phyloP scores from a whole-genome alignment of 1,140 invertebrate genomes.

The Drosophila bocki region DNA sequence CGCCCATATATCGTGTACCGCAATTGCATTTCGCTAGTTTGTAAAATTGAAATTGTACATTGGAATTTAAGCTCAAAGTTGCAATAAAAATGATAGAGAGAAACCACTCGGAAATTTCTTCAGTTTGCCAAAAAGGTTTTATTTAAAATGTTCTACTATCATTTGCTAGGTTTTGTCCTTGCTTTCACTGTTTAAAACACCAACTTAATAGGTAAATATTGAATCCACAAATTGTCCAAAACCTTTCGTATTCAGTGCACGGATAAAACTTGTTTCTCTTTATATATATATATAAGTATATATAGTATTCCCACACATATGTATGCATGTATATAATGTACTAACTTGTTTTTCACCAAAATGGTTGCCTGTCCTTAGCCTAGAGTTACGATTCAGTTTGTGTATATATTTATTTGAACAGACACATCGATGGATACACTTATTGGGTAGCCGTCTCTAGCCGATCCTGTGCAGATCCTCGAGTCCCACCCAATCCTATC shows the following conservation, averaged over 20 bases:
- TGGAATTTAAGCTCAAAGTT: constrained; percentile 54
- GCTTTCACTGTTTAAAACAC: constrained; percentile 76
- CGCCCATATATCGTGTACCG: constrained; percentile 39
- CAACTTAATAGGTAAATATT: constrained; percentile 77
- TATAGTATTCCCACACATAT: constrained; percentile 34
- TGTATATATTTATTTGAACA: constrained; percentile 64
- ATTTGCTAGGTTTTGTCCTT: constrained; percentile 45
- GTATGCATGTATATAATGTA: constrained; percentile 31
- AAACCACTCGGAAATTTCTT: constrained; percentile 17
- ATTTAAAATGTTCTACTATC: constrained; percentile 78
- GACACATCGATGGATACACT: constrained; percentile 67
- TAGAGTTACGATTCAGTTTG: constrained; percentile 48
- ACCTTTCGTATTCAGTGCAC: constrained; percentile 80
- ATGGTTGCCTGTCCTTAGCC: constrained; percentile 51
- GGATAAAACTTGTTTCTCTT: constrained; percentile 78
- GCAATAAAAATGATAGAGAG: constrained; percentile 53
- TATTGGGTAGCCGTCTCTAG: constrained; percentile 5
- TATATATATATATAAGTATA: constrained; percentile 43
- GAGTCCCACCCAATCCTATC: constrained; percentile 23
- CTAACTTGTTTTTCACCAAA: constrained; percentile 65
- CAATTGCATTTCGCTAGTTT: constrained; percentile 78
- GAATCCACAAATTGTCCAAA: constrained; percentile 76
- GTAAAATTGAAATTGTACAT: constrained; percentile 46
- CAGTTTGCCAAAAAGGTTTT: constrained; percentile 83
- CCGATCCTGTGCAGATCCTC: constrained; percentile 4